A percentile compares a stretch with the other conserved stretches of the same genome.
phyloP scores from a whole-genome alignment of 2,888 invertebrate species.

The Machimus rusticus region DNA sequence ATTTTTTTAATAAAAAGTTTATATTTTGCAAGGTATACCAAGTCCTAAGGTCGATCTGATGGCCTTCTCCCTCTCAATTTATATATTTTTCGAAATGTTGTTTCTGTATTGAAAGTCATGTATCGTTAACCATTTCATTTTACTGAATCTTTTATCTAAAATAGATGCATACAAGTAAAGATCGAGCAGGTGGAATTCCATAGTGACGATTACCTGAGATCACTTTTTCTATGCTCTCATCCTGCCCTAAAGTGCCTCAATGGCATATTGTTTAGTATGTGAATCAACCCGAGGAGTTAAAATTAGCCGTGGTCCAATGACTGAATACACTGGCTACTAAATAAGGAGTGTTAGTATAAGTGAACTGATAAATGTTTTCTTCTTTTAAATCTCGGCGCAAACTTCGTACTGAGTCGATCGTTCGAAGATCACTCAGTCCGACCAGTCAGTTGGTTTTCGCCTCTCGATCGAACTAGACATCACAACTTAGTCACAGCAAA shows the following conservation, averaged over 20 bases:
- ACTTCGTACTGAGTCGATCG: conserved; percentile 39
- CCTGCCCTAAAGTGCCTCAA: conserved; percentile 29
- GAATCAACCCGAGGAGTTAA: conserved; percentile 50
- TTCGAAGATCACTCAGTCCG: conserved; percentile 54
- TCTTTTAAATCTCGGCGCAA: conserved; percentile 12
- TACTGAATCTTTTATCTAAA: neutral
- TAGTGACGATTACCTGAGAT: conserved; percentile 6
- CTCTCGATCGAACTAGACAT: conserved; percentile 63
- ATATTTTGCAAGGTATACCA: neutral
- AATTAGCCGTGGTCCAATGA: conserved; percentile 56
- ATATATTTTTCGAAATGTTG: neutral
- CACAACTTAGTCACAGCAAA: conserved; percentile 54
- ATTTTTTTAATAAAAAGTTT: neutral
- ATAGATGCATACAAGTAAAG: neutral
- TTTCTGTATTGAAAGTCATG: neutral
- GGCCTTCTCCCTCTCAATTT: neutral
- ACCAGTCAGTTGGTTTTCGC: conserved; percentile 63
- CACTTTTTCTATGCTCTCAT: neutral
- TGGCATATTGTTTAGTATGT: conserved; percentile 34
- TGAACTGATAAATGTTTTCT: conserved; percentile 44
- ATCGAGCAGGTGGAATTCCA: neutral
- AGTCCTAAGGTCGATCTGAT: neutral
- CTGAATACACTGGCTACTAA: conserved; percentile 50
- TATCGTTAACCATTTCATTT: neutral
- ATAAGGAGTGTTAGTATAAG: conserved; percentile 51